phyloP scores from a whole-genome alignment of 2,797 vertebrate species.

The Echeneis naucrates region DNA sequence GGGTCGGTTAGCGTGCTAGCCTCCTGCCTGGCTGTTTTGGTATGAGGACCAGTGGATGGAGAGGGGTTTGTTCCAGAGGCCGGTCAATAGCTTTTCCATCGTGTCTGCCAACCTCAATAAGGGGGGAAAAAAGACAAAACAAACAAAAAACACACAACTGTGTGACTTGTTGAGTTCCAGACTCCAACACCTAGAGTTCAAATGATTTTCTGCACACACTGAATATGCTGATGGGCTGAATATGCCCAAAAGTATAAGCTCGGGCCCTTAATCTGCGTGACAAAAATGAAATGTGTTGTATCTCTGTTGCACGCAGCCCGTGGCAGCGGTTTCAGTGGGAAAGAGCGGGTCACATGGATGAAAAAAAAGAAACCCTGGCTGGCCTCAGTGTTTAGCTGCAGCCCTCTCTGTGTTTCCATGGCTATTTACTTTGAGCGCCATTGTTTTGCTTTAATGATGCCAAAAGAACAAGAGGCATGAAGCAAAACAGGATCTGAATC shows the following conservation, averaged over 20 bases:
- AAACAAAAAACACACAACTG: background rate
- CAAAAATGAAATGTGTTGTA: background rate
- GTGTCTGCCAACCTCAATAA: constrained; percentile 1
- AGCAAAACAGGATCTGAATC: constrained; percentile 62
- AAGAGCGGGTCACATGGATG: constrained; percentile 19
- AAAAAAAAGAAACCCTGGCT: constrained; percentile 33
- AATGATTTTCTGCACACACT: background rate
- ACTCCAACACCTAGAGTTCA: background rate
- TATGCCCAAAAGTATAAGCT: background rate
- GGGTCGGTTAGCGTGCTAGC: constrained; percentile 22
- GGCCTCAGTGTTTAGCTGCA: constrained; percentile 41
- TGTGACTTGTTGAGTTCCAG: constrained; percentile 1
- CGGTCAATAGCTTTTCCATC: constrained; percentile 21
- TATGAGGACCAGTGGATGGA: constrained; percentile 4
- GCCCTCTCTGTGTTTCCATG: constrained; percentile 50
- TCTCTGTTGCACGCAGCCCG: constrained; percentile 14
- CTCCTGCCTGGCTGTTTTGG: constrained; percentile 1
- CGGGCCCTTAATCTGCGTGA: background rate
- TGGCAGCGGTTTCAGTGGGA: constrained; percentile 31
- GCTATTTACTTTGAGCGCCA: constrained; percentile 42
- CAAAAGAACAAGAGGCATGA: constrained; percentile 57
- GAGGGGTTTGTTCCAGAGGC: background rate
- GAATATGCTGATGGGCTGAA: too few relatives aligned
- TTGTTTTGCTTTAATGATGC: constrained; percentile 64
- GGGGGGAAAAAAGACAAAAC: too few relatives aligned